Evolutionary conservation across 1,140 invertebrate species (phyloP).

Genomic region (Reticulitermes speratus): DNA sequence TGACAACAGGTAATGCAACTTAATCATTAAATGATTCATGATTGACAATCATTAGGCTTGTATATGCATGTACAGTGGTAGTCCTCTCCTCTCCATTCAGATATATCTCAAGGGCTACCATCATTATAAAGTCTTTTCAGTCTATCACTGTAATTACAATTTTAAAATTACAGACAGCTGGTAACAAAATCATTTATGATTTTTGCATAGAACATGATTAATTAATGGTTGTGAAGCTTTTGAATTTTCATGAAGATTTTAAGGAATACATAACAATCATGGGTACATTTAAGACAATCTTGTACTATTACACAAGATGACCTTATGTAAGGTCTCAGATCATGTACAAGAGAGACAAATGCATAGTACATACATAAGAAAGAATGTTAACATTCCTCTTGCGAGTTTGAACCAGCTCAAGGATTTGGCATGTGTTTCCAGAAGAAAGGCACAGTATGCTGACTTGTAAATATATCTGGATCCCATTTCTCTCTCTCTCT

Average conservation of each 20-base stretch:
- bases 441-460: not conserved
- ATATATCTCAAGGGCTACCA: no score
- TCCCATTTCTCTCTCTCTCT: not conserved
- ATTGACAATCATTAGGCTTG: no score
- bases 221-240: not conserved
- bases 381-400: not conserved
- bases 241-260: not conserved
- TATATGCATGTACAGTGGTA: no score
- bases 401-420: not conserved
- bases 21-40: no score
- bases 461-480: not conserved
- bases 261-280: not conserved
- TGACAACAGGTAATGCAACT: not conserved
- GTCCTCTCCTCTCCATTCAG: no score
- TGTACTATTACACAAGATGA: not conserved
- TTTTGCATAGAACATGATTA: not conserved
- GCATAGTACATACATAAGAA: not conserved
- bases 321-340: not conserved
- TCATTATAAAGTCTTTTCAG: not conserved
- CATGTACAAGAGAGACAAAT: not conserved
- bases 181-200: not conserved
- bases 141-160: no score
- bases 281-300: not conserved
- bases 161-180: not conserved
- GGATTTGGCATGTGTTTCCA: slow-evolving; percentile 1